Evolutionary conservation across 2,113 vertebrate genomes (phyloP).

Genomic region (Diadophis punctatus): DNA sequence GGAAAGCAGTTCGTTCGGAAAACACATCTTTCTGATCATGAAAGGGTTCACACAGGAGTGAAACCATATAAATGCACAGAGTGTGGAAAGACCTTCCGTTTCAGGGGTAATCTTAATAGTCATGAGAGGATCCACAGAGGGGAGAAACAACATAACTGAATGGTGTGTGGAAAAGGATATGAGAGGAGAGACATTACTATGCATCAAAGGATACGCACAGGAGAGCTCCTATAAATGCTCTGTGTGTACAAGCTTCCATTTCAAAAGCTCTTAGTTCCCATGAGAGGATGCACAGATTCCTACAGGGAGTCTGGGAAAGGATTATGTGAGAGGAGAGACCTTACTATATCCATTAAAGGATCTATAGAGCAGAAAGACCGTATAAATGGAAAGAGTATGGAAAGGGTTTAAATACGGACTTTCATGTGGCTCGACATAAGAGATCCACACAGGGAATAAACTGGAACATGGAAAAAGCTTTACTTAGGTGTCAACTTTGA

Average conservation of each 20-base stretch:
- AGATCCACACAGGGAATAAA: background rate
- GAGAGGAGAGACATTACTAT: background rate
- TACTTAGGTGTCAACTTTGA: background rate
- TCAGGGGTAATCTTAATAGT: background rate
- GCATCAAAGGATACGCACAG: background rate
- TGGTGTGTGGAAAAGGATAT: background rate
- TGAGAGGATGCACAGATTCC: background rate
- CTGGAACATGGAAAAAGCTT: background rate
- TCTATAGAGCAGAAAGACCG: too few species aligned
- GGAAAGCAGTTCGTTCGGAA: background rate
- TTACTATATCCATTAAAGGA: too few species aligned
- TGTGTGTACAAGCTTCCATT: background rate
- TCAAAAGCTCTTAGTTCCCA: background rate
- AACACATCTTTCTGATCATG: background rate
- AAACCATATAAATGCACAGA: background rate
- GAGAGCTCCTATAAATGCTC: background rate
- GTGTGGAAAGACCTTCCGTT: background rate
- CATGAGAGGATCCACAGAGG: background rate
- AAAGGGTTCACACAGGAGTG: background rate
- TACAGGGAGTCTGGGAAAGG: background rate
- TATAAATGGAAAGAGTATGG: too few species aligned
- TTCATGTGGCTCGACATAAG: background rate
- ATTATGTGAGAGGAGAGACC: background rate
- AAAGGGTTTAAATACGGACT: background rate
- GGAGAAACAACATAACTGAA: background rate